phyloP scores from a whole-genome alignment of 2,888 invertebrate genomes.

The Eupithecia inturbata region DNA sequence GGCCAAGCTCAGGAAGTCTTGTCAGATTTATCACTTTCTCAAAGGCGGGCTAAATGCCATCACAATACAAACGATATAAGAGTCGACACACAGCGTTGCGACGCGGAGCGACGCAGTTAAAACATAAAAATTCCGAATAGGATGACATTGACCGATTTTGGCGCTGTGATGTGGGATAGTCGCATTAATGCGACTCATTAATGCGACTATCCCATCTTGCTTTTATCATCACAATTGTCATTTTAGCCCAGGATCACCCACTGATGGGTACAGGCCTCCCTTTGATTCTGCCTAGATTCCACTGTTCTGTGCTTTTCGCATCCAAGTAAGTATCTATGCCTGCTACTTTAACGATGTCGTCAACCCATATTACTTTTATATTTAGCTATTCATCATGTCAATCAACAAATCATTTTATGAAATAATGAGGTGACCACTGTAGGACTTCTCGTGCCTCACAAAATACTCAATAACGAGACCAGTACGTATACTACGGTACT shows the following conservation, averaged over 20 bases:
- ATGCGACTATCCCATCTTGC: too few relatives aligned
- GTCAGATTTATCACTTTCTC: constrained; percentile 65
- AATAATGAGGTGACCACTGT: constrained; percentile 59
- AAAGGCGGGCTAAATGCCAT: constrained; percentile 64
- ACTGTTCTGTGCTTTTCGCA: not conserved
- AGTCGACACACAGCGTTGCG: not conserved
- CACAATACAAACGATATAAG: constrained; percentile 58
- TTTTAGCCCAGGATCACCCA: not conserved
- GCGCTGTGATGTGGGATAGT: not conserved
- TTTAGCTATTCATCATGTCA: constrained; percentile 59
- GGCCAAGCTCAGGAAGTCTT: constrained; percentile 59
- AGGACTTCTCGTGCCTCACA: constrained; percentile 32
- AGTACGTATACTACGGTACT: too few relatives aligned
- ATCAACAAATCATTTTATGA: constrained; percentile 65
- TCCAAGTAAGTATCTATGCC: not conserved
- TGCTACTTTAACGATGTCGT: not conserved
- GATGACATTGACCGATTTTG: not conserved
- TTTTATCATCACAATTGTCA: not conserved
- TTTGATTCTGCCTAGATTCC: not conserved
- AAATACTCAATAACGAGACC: constrained; percentile 49
- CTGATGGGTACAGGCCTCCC: not conserved
- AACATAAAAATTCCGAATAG: not conserved
- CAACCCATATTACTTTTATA: not conserved
- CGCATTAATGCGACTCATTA: too few relatives aligned
- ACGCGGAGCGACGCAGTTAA: not conserved